phyloP scores from a whole-genome alignment of 2,113 vertebrate species.

The Phalacrocorax pelagicus region DNA sequence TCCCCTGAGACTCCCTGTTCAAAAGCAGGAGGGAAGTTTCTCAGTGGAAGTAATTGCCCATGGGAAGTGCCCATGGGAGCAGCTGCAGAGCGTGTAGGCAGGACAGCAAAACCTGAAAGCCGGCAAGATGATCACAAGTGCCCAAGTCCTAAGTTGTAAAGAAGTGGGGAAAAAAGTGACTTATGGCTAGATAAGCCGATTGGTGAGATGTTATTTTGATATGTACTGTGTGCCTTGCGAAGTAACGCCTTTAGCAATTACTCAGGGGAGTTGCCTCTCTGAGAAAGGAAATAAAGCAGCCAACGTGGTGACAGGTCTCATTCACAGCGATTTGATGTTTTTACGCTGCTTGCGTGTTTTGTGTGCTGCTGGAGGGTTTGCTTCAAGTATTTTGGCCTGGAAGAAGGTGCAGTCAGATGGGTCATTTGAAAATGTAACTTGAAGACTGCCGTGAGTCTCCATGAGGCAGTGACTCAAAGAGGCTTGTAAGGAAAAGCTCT shows the following conservation, averaged over 20 bases:
- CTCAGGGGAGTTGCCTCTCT: rapidly evolving
- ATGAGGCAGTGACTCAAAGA: background rate
- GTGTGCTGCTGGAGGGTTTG: background rate
- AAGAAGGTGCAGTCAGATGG: background rate
- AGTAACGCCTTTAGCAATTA: background rate
- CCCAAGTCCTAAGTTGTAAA: background rate
- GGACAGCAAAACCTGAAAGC: background rate
- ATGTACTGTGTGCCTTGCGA: rapidly evolving
- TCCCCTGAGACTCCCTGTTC: background rate
- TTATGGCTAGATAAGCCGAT: background rate
- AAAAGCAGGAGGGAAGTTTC: background rate
- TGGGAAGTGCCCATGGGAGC: background rate
- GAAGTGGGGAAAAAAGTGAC: background rate
- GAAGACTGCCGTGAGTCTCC: background rate
- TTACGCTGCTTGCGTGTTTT: rapidly evolving
- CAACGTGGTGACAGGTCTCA: rapidly evolving
- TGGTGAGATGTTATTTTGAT: background rate
- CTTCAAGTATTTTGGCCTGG: background rate
- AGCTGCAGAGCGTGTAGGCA: background rate
- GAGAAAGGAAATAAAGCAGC: background rate
- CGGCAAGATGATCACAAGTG: background rate
- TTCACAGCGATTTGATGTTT: rapidly evolving
- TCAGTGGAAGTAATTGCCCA: background rate
- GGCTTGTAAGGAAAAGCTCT: background rate
- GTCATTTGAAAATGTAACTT: background rate